These are phyloP conservation scores for Pyrrhosoma nymphula DNA, from an alignment of 2,888 invertebrate species.

Conservation along the genomic window DNA sequence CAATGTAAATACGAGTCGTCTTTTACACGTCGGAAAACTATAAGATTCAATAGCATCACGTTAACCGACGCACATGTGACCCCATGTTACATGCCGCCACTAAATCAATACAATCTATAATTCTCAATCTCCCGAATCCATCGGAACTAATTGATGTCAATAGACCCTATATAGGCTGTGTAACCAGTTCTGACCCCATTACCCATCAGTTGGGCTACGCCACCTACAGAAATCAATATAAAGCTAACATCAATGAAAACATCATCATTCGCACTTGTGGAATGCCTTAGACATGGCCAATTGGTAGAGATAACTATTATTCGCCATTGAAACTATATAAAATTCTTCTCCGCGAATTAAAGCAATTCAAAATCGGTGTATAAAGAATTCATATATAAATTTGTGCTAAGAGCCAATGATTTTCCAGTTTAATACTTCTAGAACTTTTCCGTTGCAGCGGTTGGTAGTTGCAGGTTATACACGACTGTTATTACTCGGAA, in stretches of 20 bases:
- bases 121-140: neutral
- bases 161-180: neutral
- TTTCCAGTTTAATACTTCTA: neutral
- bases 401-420: neutral
- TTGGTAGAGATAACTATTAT: neutral
- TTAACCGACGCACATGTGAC: too few species aligned
- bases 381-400: too few species aligned
- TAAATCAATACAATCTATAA: neutral
- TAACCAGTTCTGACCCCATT: slow-evolving; percentile 1
- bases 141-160: neutral
- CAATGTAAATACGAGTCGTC: too few species aligned
- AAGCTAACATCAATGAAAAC: neutral
- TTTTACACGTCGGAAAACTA: too few species aligned
- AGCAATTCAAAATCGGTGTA: neutral
- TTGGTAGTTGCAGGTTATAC: neutral
- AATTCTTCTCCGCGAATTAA: neutral
- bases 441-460: neutral
- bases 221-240: slow-evolving; percentile 6
- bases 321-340: neutral
- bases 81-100: neutral
- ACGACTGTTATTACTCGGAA: neutral
- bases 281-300: neutral
- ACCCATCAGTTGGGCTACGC: neutral
- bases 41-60: too few species aligned
- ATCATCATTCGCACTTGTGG: neutral